Evolutionary conservation across 1,140 invertebrate species (phyloP), one percentile per base, ranked within the genome.

Genomic region (Triops cancriformis): DNA sequence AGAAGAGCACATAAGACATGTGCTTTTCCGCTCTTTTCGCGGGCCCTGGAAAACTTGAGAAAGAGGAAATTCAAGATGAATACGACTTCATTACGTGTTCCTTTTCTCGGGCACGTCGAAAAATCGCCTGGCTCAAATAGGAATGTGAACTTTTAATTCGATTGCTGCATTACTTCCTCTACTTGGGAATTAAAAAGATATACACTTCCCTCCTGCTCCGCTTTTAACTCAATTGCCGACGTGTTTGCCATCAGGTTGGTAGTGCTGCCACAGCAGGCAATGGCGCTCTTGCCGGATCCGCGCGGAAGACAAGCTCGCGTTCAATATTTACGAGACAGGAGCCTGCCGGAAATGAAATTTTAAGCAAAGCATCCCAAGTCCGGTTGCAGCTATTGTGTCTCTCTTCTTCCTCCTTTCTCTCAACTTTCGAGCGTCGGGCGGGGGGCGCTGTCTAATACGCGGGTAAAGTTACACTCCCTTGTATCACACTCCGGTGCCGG

Each of bases 331-430:
- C 23, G 51, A 64, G 9, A 18, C 5, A 18, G 5, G 51, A 4
- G 6, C 10, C 51, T 23, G 51, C 31, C 31, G 31, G 7, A 64
- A 64, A 64, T 64, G 51, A 64, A 18, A 64, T 64, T 64, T 64
- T 64, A 64, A 14, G 51, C 51, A 64, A 64, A 64, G 51, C 51
- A 64, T n/a, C 31, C 18, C 51, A 64, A 64, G 51, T 64, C 51
- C 51, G 23, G 51, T 45, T 64, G 4, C 51, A 12, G 14, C 51
- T 23, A 23, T 64, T 64, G 51, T 64, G 43, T 45, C 3, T 18
- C 2, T 37, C 51, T 9, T 64, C 23, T 18, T 64, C 51, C 14
- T 64, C 14, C 51, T 64, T 64, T 64, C 31, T 37, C 31, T 4
- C 31, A 64, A 64, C 14, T 64, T 45, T n/a, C 51, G 18, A 23